Evolutionary conservation across 2,797 vertebrate genomes (phyloP), one percentile per base, ranked within the genome.

Genomic region (Oryzias dopingdopingensis): DNA sequence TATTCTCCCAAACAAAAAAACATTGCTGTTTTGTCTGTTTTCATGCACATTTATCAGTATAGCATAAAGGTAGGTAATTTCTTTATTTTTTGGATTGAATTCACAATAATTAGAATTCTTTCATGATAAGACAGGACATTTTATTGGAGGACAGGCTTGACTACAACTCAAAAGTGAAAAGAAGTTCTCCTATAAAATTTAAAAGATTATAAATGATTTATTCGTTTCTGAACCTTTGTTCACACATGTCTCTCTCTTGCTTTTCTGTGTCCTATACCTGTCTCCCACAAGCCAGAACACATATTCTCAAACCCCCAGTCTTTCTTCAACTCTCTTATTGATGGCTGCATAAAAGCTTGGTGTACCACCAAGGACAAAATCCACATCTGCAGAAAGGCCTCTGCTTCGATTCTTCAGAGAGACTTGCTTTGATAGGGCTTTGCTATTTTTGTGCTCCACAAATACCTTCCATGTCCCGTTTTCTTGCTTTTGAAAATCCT

Each of bases 371-470:
- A 59, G 64, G 56, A 65, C 67, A 70, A 71, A 63, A 48, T 57
- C 70, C 59, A 75, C 67, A 49, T 77, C 50, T 70, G 26, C 74
- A 70, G 52, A 58, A 58, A 42, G 46, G 44, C 57, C 54, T 47
- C 59, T 44, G 45, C 66, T 67, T 70, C 16, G 3, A 29, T 66
- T 65, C 50, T 57, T 18, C 50, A 43, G 26, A 56, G 45, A 59
- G 49, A 56, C 62, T 59, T 59, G 26, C 62, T 69, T 58, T 74
- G 68, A 72, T 62, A 56, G 61, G 42, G 42, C 53, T 66, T 73
- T 61, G 54, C 72, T 80, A 72, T 80, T 80, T 79, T 70, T 69
- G 64, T 81, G 55, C 53, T 58, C 42, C 45, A 56, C 65, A 79
- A 74, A 74, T 70, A 77, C 62, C 67, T 70, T 68, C 46, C 14